These are phyloP conservation scores for Pycnonotus jocosus DNA, from an alignment of 2,113 vertebrate genomes.

Conservation along the genomic window DNA sequence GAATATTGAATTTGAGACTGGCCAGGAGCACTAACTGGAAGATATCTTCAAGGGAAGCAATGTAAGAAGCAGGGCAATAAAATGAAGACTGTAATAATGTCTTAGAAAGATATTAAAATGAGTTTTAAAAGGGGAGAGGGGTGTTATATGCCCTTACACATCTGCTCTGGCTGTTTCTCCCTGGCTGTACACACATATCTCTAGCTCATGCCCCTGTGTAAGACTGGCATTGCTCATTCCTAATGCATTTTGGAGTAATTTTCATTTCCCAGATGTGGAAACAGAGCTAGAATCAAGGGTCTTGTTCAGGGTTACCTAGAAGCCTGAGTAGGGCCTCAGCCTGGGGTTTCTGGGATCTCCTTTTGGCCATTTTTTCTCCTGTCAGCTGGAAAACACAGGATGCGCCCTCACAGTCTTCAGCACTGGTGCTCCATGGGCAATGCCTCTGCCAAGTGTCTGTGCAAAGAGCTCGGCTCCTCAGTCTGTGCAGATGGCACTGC, in stretches of 20 bases:
- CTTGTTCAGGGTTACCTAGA: background rate
- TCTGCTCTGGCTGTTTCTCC: background rate
- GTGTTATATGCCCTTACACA: background rate
- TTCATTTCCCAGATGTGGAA: background rate
- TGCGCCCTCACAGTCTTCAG: background rate
- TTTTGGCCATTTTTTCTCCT: background rate
- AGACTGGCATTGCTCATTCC: background rate
- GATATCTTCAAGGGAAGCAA: background rate
- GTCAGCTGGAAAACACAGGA: background rate
- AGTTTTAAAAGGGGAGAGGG: rapidly evolving
- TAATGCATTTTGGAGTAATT: background rate
- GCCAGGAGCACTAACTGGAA: background rate
- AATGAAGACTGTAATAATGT: background rate
- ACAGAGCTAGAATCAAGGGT: background rate
- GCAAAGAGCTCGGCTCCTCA: background rate
- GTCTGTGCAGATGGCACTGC: background rate
- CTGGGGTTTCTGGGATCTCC: background rate
- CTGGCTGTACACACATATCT: rapidly evolving
- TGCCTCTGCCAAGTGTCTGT: background rate
- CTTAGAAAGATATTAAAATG: background rate
- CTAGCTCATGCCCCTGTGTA: background rate
- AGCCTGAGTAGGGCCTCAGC: background rate
- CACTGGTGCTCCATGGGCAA: rapidly evolving
- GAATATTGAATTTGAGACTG: background rate
- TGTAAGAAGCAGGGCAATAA: background rate